A percentile compares a stretch with the other conserved stretches of the same genome.
phyloP scores from a whole-genome alignment of 1,140 invertebrate genomes.

The Diorhabda carinulata region DNA sequence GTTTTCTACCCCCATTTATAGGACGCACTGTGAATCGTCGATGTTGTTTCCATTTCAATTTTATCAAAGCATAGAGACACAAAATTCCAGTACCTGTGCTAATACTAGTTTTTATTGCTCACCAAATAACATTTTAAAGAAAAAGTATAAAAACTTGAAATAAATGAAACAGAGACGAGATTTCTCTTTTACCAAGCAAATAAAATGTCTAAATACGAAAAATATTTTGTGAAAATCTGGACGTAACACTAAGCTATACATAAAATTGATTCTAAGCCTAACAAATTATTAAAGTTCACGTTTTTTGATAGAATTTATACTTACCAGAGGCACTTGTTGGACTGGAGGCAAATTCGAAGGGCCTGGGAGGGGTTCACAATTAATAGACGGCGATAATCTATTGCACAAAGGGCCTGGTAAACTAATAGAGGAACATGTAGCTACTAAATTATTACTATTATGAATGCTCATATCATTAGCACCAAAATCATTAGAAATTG shows the following conservation, averaged over 20 bases:
- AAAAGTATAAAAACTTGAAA: too few species aligned
- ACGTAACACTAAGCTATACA: not conserved
- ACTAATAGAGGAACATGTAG: conserved; percentile 14
- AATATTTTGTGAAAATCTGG: too few species aligned
- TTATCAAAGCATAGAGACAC: too few species aligned
- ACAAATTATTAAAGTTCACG: not conserved
- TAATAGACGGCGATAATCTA: conserved; percentile 60
- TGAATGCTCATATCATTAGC: conserved; percentile 58
- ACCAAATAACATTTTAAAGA: too few species aligned
- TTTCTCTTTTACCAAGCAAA: too few species aligned
- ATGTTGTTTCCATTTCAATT: too few species aligned
- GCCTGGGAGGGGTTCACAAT: conserved; percentile 65
- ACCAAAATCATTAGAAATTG: conserved; percentile 31
- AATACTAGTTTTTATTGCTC: too few species aligned
- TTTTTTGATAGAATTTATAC: not conserved
- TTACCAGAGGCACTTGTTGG: conserved; percentile 80
- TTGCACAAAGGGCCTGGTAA: conserved; percentile 36
- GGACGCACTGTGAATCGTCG: too few species aligned
- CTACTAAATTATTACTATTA: conserved; percentile 47
- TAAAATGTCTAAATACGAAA: too few species aligned
- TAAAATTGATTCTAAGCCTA: not conserved
- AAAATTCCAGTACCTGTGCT: too few species aligned
- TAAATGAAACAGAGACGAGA: too few species aligned
- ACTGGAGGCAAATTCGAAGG: conserved; percentile 76
- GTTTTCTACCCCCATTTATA: too few species aligned